phyloP scores from a whole-genome alignment of 2,888 invertebrate genomes.

The Volucella inflata region DNA sequence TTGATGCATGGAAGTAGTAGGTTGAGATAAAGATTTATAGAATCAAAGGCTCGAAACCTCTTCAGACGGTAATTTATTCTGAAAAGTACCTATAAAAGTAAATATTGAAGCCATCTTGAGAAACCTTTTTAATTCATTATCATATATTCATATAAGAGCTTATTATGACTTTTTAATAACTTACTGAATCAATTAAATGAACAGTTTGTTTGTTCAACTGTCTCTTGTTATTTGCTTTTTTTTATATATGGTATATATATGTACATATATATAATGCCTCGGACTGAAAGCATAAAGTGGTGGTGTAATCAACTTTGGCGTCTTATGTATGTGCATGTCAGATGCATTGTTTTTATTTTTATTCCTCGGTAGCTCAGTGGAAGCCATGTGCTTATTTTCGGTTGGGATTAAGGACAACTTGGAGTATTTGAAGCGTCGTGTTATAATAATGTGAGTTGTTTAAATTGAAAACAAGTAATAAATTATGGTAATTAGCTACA shows the following conservation, averaged over 20 bases:
- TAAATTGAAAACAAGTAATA: too few relatives aligned
- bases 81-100: conserved; percentile 34
- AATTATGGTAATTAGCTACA: too few relatives aligned
- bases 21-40: conserved; percentile 49
- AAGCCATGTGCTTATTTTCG: too few relatives aligned
- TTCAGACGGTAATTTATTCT: conserved; percentile 52
- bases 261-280: background rate
- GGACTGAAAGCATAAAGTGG: background rate
- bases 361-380: too few relatives aligned
- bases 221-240: conserved; percentile 9
- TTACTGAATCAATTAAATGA: conserved; percentile 65
- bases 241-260: background rate
- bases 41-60: conserved; percentile 54
- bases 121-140: conserved; percentile 48
- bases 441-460: too few relatives aligned
- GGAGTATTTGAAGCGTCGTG: too few relatives aligned
- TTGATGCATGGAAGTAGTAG: conserved; percentile 27
- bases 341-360: conserved; percentile 20
- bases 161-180: conserved; percentile 62
- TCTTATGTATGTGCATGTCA: conserved; percentile 32
- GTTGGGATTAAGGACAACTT: too few relatives aligned
- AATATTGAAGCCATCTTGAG: conserved; percentile 53
- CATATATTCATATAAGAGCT: conserved; percentile 53
- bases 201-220: conserved; percentile 37
- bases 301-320: conserved; percentile 15